Conservation (phyloP, 1,140 invertebrate species). For the Trissolcus basalis region DNA sequence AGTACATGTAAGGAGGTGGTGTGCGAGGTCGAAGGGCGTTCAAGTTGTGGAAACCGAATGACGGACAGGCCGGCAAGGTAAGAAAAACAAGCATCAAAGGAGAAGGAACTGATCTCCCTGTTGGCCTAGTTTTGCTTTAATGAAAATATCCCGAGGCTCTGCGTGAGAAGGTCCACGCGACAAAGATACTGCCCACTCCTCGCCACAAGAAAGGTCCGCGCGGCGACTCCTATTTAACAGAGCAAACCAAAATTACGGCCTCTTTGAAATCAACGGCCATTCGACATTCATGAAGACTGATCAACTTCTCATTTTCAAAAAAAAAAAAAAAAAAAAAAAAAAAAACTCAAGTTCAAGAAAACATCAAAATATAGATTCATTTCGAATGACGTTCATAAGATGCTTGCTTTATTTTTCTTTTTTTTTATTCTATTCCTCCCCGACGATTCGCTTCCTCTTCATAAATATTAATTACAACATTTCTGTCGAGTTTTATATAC, state of each 20-base stretch:
- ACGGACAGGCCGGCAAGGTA: slow-evolving; percentile 21
- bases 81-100: slow-evolving; percentile 41
- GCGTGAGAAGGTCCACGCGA: slow-evolving; percentile 25
- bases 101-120: slow-evolving; percentile 40
- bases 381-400: too few relatives aligned
- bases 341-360: slow-evolving; percentile 2
- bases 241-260: slow-evolving; percentile 43
- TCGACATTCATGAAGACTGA: slow-evolving; percentile 46
- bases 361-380: slow-evolving; percentile 8
- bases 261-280: slow-evolving; percentile 48
- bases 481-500: too few relatives aligned
- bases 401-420: too few relatives aligned
- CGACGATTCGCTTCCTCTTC: too few relatives aligned
- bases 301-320: slow-evolving; percentile 22
- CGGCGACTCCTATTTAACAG: slow-evolving; percentile 34
- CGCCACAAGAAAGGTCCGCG: slow-evolving; percentile 37
- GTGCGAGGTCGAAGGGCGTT: slow-evolving; percentile 41
- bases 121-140: slow-evolving; percentile 58
- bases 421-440: too few relatives aligned
- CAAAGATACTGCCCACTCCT: slow-evolving; percentile 42
- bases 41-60: slow-evolving; percentile 38
- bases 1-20: too few relatives aligned
- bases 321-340: slow-evolving; percentile 42
- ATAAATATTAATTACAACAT: too few relatives aligned
- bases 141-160: slow-evolving; percentile 53